Evolutionary conservation across 92 coral and sea anemone genomes (phyloP), one percentile per base, ranked within the genome.

Genomic region (Montipora capitata): DNA sequence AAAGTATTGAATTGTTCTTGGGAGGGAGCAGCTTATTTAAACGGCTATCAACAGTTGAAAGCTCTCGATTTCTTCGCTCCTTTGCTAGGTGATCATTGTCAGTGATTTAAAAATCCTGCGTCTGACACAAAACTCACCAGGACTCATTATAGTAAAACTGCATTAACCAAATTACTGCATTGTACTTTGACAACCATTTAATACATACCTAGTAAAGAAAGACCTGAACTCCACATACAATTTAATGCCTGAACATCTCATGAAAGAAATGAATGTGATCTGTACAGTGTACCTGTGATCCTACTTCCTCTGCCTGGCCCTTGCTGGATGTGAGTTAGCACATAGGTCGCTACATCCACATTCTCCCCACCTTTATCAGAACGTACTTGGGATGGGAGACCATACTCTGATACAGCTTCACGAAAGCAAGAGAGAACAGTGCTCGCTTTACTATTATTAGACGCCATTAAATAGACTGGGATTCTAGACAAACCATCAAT

Each of bases 381-480:
- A 9, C 81, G n/a, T 12, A 87, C 91, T 48, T 87, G 79, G 5
- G 91, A 87, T 20, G 91, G 91, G 13, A 87, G 91, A 68, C 83
- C 76, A 17, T 68, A 87, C 72, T 65, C 76, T 10, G 65, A 48
- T 11, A 87, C 78, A 62, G 81, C 87, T 79, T 68, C 91, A 15
- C 20, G 88, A 79, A 87, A 87, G 77, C 44, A 48, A 40, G 74
- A 70, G 42, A 76, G 62, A 9, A 86, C 90, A 45, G 91, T 79
- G 42, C 41, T 40, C 14, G 86, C 91, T 54, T 57, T 69, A 52
- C 80, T 87, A 56, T 87, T 70, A 44, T 81, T 87, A 10, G 91
- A 79, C 20, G 85, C 87, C 75, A 41, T 87, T 49, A 87, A 45
- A 56, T 62, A 79, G 27, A 79, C 87, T 48, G 83, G 76, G 45